These are phyloP conservation scores for Triplophysa bombifrons DNA, from an alignment of 2,797 vertebrate species.

Conservation along the genomic window DNA sequence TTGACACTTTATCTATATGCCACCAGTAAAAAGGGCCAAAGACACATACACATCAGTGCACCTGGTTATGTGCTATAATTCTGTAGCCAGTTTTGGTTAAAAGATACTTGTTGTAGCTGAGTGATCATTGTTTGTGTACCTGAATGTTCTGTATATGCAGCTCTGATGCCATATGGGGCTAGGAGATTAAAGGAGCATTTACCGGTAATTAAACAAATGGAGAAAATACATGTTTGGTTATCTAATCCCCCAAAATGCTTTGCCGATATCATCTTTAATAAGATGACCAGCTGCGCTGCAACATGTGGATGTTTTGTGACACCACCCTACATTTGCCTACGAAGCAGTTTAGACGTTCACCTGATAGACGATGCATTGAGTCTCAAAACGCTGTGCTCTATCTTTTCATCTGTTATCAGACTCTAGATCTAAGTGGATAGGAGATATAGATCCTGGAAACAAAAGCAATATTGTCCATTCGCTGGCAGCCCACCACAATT, in stretches of 20 bases:
- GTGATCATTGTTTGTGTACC: not conserved
- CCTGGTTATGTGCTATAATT: too few species aligned
- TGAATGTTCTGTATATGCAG: not conserved
- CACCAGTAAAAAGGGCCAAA: not conserved
- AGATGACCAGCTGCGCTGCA: conserved; percentile 32
- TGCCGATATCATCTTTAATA: conserved; percentile 27
- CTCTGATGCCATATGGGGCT: not conserved
- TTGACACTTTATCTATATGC: not conserved
- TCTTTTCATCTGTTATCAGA: conserved; percentile 52
- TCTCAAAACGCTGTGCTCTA: conserved; percentile 20
- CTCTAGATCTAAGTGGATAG: conserved; percentile 39
- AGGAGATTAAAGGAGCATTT: not conserved
- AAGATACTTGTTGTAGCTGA: not conserved
- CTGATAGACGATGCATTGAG: conserved; percentile 25
- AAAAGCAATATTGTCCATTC: conserved; percentile 82
- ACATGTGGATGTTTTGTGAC: conserved; percentile 46
- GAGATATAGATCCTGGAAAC: conserved; percentile 66
- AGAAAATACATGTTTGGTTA: not conserved
- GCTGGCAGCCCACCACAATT: conserved; percentile 68
- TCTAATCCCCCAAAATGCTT: conserved; percentile 10
- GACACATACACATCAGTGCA: too few species aligned
- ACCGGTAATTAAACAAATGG: not conserved
- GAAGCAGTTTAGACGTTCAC: conserved; percentile 40
- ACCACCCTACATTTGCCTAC: conserved; percentile 28
- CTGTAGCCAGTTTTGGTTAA: not conserved